A percentile compares a stretch with the other conserved stretches of the same genome.
These are phyloP conservation scores for Philopotamus ludificatus DNA, from an alignment of 1,140 invertebrate species.

Conservation along the genomic window DNA sequence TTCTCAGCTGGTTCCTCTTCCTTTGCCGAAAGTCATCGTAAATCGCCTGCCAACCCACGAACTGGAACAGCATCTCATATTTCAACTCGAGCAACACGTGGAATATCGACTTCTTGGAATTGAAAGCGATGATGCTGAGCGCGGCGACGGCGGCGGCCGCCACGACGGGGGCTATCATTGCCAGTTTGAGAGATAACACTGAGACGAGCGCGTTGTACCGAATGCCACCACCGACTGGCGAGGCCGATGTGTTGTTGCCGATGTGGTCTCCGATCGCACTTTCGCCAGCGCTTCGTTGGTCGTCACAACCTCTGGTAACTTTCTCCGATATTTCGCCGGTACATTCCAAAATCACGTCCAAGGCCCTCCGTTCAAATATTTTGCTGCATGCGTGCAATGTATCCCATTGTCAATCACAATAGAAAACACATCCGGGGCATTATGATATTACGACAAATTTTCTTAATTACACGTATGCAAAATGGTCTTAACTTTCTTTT, in stretches of 20 bases:
- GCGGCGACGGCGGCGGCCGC: slow-evolving; percentile 44
- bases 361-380: too few species aligned
- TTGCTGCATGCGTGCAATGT: too few species aligned
- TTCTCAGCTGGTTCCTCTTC: slow-evolving; percentile 47
- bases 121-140: slow-evolving; percentile 45
- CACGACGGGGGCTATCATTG: slow-evolving; percentile 45
- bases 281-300: not conserved
- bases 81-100: slow-evolving; percentile 48
- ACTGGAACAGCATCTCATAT: slow-evolving; percentile 49
- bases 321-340: too few species aligned
- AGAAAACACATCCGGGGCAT: too few species aligned
- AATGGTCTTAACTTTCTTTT: too few species aligned
- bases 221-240: not conserved
- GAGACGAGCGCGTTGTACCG: slow-evolving; percentile 42
- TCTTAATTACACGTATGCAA: too few species aligned
- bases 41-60: slow-evolving; percentile 48
- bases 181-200: slow-evolving; percentile 47
- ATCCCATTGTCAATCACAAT: too few species aligned
- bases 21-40: slow-evolving; percentile 52
- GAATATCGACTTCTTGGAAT: slow-evolving; percentile 50
- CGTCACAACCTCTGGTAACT: not conserved
- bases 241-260: not conserved
- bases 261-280: not conserved
- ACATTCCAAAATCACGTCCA: too few species aligned
- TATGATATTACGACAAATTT: too few species aligned